Percentiles rank a stretch among this genome's conserved stretches.
Conservation (phyloP, 2,888 invertebrate species). For the Xiphydria camelus region DNA sequence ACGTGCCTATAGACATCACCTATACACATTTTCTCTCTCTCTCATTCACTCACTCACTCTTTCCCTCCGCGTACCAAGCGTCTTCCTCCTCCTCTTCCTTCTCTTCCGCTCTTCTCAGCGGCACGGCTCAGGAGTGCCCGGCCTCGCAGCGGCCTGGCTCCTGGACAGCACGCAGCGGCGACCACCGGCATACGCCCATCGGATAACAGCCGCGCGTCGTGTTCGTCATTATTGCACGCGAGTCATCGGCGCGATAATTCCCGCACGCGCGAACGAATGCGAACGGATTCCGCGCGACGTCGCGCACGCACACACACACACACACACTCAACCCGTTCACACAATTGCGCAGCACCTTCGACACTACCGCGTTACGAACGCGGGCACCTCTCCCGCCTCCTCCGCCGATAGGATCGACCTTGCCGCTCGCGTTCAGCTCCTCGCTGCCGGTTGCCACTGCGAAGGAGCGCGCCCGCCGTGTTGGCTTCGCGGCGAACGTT, state of each 20-base stretch:
- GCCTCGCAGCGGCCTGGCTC: conserved; percentile 6
- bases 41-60: too few species aligned
- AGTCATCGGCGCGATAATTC: conserved; percentile 24
- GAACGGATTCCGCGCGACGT: conserved; percentile 19
- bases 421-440: too few species aligned
- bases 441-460: too few species aligned
- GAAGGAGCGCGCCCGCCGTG: too few species aligned
- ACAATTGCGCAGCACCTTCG: not conserved
- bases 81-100: not conserved
- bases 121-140: not conserved
- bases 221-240: conserved; percentile 27
- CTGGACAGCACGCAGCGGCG: conserved; percentile 2
- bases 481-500: too few species aligned
- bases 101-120: too few species aligned
- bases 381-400: too few species aligned
- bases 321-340: not conserved
- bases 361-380: too few species aligned
- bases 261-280: conserved; percentile 24
- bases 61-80: not conserved
- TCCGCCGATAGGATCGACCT: too few species aligned
- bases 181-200: conserved; percentile 29
- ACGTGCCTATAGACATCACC: too few species aligned
- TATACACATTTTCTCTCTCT: too few species aligned
- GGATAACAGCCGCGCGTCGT: conserved; percentile 31
- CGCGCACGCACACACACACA: conserved; percentile 18